Conservation (phyloP, 2,888 invertebrate genomes). For the Periphyllus acericola region DNA sequence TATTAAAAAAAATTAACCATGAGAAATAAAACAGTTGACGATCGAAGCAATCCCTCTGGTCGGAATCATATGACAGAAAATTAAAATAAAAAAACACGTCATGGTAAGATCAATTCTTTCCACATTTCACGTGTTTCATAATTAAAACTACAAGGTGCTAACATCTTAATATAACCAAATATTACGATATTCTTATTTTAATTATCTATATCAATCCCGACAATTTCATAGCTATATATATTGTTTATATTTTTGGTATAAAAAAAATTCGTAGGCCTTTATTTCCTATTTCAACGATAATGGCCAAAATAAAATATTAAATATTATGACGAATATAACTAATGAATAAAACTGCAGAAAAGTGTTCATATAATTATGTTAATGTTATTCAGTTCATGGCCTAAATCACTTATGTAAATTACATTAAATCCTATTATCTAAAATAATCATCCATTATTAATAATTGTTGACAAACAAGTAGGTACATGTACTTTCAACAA, state of each 20-base stretch:
- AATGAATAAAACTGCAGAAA: no score
- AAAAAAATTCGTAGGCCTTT: no score
- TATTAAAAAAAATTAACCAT: no score
- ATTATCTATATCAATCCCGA: not conserved
- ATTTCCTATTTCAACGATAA: not conserved
- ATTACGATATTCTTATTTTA: not conserved
- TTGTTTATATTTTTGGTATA: no score
- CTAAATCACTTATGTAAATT: not conserved
- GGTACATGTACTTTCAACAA: no score
- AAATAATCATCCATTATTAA: not conserved
- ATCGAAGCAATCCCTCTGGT: no score
- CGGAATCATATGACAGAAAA: no score
- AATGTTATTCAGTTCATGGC: not conserved
- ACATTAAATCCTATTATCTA: not conserved
- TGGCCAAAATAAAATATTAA: not conserved
- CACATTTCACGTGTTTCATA: no score
- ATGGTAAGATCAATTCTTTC: no score
- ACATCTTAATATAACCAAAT: not conserved
- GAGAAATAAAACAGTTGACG: no score
- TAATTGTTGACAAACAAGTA: not conserved
- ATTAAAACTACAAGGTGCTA: not conserved
- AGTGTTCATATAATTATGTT: not conserved
- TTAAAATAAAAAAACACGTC: no score
- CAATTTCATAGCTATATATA: not conserved
- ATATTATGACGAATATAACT: not conserved